phyloP scores from a whole-genome alignment of 2,888 invertebrate genomes.

The Acleris sparsana region DNA sequence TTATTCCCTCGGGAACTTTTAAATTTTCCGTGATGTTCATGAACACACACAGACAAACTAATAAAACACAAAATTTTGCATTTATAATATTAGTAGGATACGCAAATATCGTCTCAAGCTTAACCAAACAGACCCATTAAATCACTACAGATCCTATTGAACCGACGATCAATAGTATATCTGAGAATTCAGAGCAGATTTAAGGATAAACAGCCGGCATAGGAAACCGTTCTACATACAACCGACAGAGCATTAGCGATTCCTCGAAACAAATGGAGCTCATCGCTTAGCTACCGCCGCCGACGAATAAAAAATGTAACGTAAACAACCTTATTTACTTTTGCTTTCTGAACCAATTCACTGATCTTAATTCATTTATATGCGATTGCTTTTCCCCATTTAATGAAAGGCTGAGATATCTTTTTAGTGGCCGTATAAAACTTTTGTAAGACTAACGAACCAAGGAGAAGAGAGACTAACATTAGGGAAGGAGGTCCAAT shows the following conservation, averaged over 20 bases:
- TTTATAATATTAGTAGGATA: no score
- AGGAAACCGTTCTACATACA: slow-evolving; percentile 31
- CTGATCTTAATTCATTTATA: slow-evolving; percentile 30
- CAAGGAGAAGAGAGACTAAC: no score
- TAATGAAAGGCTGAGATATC: no score
- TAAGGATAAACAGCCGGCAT: slow-evolving; percentile 31
- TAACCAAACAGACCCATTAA: slow-evolving; percentile 11
- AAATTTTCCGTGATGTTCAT: no score
- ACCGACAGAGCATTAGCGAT: slow-evolving; percentile 39
- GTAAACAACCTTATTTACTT: slow-evolving; percentile 41
- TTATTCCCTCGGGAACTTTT: no score
- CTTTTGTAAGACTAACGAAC: no score
- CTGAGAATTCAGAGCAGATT: slow-evolving; percentile 21
- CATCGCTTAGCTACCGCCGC: slow-evolving; percentile 43
- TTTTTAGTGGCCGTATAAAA: no score
- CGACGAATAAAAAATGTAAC: slow-evolving; percentile 46
- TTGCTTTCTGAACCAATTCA: slow-evolving; percentile 25
- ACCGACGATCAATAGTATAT: slow-evolving; percentile 27
- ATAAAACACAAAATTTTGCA: no score
- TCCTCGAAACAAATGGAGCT: slow-evolving; percentile 46
- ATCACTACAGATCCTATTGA: slow-evolving; percentile 21
- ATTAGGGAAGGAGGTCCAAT: no score
- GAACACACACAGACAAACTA: no score
- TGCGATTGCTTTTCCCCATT: background rate
- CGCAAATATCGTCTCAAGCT: no score